phyloP scores from a whole-genome alignment of 2,797 vertebrate species.

The Galagoides demidoff region DNA sequence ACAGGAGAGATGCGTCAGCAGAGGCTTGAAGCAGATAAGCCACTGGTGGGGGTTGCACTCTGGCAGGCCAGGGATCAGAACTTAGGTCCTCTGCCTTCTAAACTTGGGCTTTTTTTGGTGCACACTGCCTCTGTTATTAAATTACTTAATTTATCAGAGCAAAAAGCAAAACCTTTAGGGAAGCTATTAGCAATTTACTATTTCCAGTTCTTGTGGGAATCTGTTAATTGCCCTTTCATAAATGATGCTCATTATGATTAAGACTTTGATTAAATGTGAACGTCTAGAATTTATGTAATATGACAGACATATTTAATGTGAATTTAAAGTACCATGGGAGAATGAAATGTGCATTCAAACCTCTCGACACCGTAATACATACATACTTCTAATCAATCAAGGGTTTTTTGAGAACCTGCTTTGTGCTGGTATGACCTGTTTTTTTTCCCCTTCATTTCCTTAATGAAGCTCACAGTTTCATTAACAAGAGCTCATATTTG shows the following conservation, averaged over 20 bases:
- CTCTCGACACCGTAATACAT: background rate
- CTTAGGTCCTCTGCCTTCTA: background rate
- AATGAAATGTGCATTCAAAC: background rate
- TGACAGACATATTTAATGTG: constrained; percentile 50
- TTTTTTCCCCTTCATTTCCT: background rate
- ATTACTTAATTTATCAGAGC: constrained; percentile 67
- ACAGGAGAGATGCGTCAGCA: background rate
- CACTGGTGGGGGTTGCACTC: background rate
- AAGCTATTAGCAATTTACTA: constrained; percentile 71
- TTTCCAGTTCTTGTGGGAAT: constrained; percentile 76
- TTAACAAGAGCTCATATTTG: background rate
- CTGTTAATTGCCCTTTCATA: constrained; percentile 76
- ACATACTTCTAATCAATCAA: background rate
- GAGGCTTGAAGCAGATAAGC: background rate
- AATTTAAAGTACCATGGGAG: constrained; percentile 42
- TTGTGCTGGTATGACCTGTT: background rate
- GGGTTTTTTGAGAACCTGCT: background rate
- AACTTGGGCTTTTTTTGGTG: background rate
- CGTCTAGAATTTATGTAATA: constrained; percentile 64
- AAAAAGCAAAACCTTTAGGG: constrained; percentile 74
- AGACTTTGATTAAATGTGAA: constrained; percentile 76
- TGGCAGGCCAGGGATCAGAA: background rate
- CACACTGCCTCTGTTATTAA: constrained; percentile 37
- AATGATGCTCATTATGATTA: constrained; percentile 75
- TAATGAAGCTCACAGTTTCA: background rate